A percentile compares a stretch with the other conserved stretches of the same genome.
These are phyloP conservation scores for Petrocephalus schoutedeni DNA, from an alignment of 2,797 vertebrate species.

Conservation along the genomic window DNA sequence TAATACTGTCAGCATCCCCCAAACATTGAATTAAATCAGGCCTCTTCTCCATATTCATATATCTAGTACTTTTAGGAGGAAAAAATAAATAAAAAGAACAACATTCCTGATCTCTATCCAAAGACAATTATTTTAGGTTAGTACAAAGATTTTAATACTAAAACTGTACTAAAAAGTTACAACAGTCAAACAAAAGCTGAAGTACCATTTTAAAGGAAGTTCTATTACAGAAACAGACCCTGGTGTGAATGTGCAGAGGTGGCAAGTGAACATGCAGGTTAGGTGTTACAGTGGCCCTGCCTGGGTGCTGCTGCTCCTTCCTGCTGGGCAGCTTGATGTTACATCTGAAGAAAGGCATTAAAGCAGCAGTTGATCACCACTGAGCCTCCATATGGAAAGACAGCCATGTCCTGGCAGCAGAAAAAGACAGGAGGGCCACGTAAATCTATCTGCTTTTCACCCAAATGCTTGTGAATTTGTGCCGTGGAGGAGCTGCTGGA, in stretches of 20 bases:
- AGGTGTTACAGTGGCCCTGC: not conserved
- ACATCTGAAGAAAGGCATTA: not conserved
- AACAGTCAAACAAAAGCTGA: not conserved
- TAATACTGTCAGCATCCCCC: constrained; percentile 51
- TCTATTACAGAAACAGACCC: constrained; percentile 25
- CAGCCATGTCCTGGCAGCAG: constrained; percentile 44
- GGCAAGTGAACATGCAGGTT: constrained; percentile 14
- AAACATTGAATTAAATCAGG: not conserved
- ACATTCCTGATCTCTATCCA: not conserved
- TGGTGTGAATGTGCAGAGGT: constrained; percentile 14
- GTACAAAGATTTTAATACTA: not conserved
- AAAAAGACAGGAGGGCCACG: constrained; percentile 40
- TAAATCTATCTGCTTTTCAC: constrained; percentile 20
- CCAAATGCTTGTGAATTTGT: constrained; percentile 33
- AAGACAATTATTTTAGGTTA: not conserved
- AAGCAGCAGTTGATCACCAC: constrained; percentile 22
- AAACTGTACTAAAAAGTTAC: not conserved
- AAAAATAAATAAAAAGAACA: constrained; percentile 12
- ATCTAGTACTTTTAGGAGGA: constrained; percentile 24
- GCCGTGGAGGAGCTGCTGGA: not conserved
- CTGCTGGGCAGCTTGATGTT: constrained; percentile 1
- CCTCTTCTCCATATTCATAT: not conserved
- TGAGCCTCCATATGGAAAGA: constrained; percentile 53
- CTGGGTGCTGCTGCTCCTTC: not conserved
- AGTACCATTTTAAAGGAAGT: constrained; percentile 7